Percentiles rank a stretch among this genome's conserved stretches.
Conservation (phyloP, 2,888 invertebrate species). For the Hedychridium roseum region DNA sequence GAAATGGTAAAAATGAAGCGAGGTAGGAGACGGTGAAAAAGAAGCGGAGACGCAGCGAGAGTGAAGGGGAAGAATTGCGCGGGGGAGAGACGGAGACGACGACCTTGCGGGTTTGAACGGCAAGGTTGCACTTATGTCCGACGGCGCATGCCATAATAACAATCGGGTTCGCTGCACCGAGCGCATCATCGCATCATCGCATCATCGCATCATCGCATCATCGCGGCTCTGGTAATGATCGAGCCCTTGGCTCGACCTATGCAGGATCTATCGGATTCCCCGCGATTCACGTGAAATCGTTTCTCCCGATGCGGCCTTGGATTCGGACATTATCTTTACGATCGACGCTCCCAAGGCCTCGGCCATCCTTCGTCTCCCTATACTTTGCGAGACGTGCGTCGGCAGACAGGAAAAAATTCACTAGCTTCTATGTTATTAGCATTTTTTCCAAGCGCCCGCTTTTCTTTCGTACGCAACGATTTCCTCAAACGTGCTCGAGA, state of each 20-base stretch:
- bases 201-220: not conserved
- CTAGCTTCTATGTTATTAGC: no score
- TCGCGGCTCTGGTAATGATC: constrained; percentile 3
- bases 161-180: constrained; percentile 36
- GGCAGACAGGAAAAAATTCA: no score
- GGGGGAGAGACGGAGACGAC: constrained; percentile 35
- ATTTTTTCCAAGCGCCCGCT: no score
- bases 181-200: constrained; percentile 2
- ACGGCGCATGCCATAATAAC: constrained; percentile 32
- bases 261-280: not conserved
- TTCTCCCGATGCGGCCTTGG: no score
- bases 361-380: no score
- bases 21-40: not conserved
- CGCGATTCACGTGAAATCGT: constrained; percentile 12
- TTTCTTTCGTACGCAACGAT: no score
- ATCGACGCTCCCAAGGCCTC: no score
- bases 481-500: constrained; percentile 19
- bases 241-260: constrained; percentile 25
- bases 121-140: constrained; percentile 49
- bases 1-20: constrained; percentile 1
- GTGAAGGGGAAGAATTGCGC: constrained; percentile 20
- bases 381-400: no score
- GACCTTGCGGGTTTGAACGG: constrained; percentile 56
- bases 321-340: no score
- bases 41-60: not conserved